phyloP scores from a whole-genome alignment of 1,140 invertebrate genomes.

The Drosophila elegans region DNA sequence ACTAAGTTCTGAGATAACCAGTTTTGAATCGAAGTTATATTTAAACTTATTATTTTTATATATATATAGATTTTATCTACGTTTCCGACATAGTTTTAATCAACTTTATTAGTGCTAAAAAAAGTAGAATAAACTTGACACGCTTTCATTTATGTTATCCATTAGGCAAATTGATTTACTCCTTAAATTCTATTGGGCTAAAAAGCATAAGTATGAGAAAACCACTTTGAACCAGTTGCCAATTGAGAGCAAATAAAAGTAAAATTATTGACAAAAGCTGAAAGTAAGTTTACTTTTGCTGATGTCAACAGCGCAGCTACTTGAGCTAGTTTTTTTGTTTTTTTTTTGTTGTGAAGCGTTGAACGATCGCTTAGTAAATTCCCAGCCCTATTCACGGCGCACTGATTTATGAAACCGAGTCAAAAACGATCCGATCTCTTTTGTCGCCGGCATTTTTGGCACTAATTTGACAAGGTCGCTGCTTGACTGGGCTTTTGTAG shows the following conservation, averaged over 20 bases:
- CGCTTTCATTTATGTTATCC: slow-evolving; percentile 7
- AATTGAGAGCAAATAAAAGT: slow-evolving; percentile 3
- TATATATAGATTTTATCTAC: slow-evolving; percentile 16
- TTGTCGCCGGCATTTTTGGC: slow-evolving; percentile 70
- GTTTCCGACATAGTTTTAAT: slow-evolving; percentile 29
- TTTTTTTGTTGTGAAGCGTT: background rate
- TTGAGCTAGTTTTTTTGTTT: slow-evolving; percentile 30
- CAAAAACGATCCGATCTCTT: slow-evolving; percentile 19
- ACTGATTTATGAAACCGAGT: slow-evolving; percentile 54
- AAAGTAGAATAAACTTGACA: slow-evolving; percentile 12
- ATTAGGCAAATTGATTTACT: background rate
- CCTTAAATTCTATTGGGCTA: background rate
- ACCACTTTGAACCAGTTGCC: slow-evolving; percentile 12
- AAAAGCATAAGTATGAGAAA: background rate
- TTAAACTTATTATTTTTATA: slow-evolving; percentile 13
- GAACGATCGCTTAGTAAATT: slow-evolving; percentile 44
- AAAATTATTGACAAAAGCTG: slow-evolving; percentile 32
- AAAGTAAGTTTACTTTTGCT: slow-evolving; percentile 55
- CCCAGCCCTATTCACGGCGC: slow-evolving; percentile 39
- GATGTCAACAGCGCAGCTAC: slow-evolving; percentile 25
- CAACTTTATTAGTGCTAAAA: slow-evolving; percentile 34
- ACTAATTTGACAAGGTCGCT: slow-evolving; percentile 78
- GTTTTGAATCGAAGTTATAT: background rate
- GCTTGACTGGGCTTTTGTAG: slow-evolving; percentile 34
- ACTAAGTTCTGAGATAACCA: slow-evolving; percentile 5